These are phyloP conservation scores for Noctuana brunneofusca DNA, from an alignment of 2,888 invertebrate species.

Conservation along the genomic window DNA sequence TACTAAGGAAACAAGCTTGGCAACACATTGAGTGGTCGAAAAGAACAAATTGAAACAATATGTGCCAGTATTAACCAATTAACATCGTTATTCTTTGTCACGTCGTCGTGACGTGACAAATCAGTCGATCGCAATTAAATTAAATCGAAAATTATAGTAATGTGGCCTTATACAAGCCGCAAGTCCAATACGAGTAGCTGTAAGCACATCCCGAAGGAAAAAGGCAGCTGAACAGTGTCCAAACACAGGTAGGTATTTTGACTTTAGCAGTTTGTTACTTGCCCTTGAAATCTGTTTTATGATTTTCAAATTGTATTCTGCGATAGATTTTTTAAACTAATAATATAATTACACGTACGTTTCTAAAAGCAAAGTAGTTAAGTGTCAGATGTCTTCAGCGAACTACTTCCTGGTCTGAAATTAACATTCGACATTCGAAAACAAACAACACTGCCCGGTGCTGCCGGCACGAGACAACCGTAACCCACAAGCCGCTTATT, in stretches of 20 bases:
- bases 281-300: background rate
- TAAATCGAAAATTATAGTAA: too few species aligned
- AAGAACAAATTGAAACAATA: too few species aligned
- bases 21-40: too few species aligned
- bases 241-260: background rate
- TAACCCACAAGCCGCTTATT: slow-evolving; percentile 32
- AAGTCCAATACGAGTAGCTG: too few species aligned
- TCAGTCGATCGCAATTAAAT: too few species aligned
- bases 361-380: slow-evolving; percentile 42
- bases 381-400: slow-evolving; percentile 59
- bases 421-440: slow-evolving; percentile 78
- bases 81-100: too few species aligned
- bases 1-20: too few species aligned
- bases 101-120: too few species aligned
- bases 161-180: too few species aligned
- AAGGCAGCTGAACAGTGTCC: too few species aligned
- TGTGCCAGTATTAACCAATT: too few species aligned
- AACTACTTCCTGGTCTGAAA: slow-evolving; percentile 72
- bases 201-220: too few species aligned
- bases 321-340: background rate
- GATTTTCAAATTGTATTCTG: background rate
- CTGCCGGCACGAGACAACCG: slow-evolving; percentile 49
- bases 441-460: slow-evolving; percentile 70
- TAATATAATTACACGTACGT: slow-evolving; percentile 33
- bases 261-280: background rate